Percentiles rank a stretch among this genome's conserved stretches.
Evolutionary conservation across 2,113 vertebrate species (phyloP).

Genomic region (Tichodroma muraria): DNA sequence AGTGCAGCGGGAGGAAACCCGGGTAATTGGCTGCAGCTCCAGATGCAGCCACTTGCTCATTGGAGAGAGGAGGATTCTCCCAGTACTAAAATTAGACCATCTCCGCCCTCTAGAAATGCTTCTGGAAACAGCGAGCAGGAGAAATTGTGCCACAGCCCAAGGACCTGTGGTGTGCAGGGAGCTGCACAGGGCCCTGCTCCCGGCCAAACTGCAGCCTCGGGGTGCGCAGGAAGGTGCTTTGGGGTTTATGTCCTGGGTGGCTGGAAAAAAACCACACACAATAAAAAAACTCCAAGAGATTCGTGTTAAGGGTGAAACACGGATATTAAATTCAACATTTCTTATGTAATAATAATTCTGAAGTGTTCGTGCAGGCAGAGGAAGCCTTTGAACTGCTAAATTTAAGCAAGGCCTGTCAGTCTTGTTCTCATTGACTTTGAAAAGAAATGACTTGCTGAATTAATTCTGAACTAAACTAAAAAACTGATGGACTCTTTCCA

Average conservation of each 20-base stretch:
- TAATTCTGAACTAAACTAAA: background rate
- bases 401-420: background rate
- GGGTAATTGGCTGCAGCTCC: constrained; percentile 46
- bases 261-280: background rate
- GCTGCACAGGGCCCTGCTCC: background rate
- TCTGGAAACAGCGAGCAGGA: constrained; percentile 50
- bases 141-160: background rate
- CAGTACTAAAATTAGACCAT: constrained; percentile 49
- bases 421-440: background rate
- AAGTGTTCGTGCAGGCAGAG: background rate
- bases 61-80: constrained; percentile 30
- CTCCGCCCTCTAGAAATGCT: constrained; percentile 54
- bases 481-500: background rate
- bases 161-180: background rate
- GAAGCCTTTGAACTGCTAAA: background rate
- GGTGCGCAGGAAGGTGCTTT: background rate
- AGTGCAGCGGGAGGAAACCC: constrained; percentile 15
- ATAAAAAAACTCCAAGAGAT: background rate
- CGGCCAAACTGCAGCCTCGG: fast-evolving
- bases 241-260: background rate
- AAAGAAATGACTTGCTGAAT: background rate
- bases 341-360: background rate
- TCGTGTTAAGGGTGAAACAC: background rate
- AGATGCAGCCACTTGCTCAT: background rate
- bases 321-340: background rate